A percentile compares a stretch with the other conserved stretches of the same genome.
These are phyloP conservation scores for Oxyruncus cristatus DNA, from an alignment of 2,113 vertebrate species.

Conservation along the genomic window DNA sequence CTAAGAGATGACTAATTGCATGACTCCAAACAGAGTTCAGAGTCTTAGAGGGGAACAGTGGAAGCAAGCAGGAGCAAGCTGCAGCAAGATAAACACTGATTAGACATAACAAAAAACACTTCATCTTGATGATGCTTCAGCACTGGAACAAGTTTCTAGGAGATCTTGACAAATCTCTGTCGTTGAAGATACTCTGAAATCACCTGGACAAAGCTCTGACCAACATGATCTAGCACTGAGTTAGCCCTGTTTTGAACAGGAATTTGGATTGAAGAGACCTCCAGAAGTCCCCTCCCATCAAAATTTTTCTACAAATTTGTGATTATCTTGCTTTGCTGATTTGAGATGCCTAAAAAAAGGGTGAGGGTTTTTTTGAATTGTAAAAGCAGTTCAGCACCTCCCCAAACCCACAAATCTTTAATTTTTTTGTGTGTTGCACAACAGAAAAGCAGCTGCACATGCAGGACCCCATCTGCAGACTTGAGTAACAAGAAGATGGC, in stretches of 20 bases:
- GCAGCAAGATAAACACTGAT: not conserved
- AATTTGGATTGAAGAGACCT: not conserved
- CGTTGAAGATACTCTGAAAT: not conserved
- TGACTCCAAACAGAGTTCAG: not conserved
- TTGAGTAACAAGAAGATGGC: not conserved
- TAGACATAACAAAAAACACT: not conserved
- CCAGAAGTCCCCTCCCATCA: not conserved
- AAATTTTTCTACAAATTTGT: not conserved
- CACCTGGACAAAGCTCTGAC: not conserved
- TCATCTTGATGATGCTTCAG: not conserved
- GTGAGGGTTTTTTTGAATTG: fast-evolving
- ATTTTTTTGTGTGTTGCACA: not conserved
- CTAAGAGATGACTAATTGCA: not conserved
- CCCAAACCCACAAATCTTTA: not conserved
- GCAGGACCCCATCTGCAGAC: not conserved
- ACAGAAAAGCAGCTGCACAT: conserved; percentile 18
- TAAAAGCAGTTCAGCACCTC: not conserved
- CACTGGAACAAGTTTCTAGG: not conserved
- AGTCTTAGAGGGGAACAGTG: not conserved
- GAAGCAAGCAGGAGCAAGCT: not conserved
- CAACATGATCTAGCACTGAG: not conserved
- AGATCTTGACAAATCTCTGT: not conserved
- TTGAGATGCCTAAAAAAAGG: not conserved
- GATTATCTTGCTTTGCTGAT: not conserved
- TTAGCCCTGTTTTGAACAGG: not conserved